These are phyloP conservation scores for Ennomos quercinarius DNA, from an alignment of 2,888 invertebrate genomes.

Conservation along the genomic window DNA sequence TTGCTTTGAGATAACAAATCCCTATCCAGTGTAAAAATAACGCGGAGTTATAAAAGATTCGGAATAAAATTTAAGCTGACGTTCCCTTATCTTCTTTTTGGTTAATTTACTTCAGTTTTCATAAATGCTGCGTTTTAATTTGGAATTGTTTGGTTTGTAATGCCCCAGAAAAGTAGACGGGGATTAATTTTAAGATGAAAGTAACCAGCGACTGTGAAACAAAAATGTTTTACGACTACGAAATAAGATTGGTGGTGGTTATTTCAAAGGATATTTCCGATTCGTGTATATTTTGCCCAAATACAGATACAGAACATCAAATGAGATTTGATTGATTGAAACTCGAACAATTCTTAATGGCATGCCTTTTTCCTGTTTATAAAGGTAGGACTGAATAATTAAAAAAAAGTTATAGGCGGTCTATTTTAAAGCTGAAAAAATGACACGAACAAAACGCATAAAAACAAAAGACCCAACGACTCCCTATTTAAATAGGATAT, in stretches of 20 bases:
- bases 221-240: slow-evolving; percentile 7
- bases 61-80: slow-evolving; percentile 27
- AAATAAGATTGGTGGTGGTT: neutral
- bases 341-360: too few relatives aligned
- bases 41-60: slow-evolving; percentile 19
- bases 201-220: slow-evolving; percentile 17
- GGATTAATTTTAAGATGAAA: slow-evolving; percentile 28
- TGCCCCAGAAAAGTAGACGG: slow-evolving; percentile 32
- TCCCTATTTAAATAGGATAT: neutral
- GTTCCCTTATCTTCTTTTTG: slow-evolving; percentile 53
- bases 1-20: slow-evolving; percentile 57
- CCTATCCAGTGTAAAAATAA: slow-evolving; percentile 15
- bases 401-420: too few relatives aligned
- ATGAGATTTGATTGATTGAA: too few relatives aligned
- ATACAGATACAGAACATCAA: too few relatives aligned
- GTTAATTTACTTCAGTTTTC: slow-evolving; percentile 53
- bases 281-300: too few relatives aligned
- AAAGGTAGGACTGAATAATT: too few relatives aligned
- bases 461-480: too few relatives aligned
- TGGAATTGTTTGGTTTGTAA: slow-evolving; percentile 47
- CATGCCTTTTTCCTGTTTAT: too few relatives aligned
- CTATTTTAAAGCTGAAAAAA: neutral
- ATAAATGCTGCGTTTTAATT: slow-evolving; percentile 50
- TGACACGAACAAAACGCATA: neutral
- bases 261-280: too few relatives aligned